Percentiles rank a stretch among this genome's conserved stretches.
phyloP scores from a whole-genome alignment of 2,888 invertebrate species.

The Athalia rosae region DNA sequence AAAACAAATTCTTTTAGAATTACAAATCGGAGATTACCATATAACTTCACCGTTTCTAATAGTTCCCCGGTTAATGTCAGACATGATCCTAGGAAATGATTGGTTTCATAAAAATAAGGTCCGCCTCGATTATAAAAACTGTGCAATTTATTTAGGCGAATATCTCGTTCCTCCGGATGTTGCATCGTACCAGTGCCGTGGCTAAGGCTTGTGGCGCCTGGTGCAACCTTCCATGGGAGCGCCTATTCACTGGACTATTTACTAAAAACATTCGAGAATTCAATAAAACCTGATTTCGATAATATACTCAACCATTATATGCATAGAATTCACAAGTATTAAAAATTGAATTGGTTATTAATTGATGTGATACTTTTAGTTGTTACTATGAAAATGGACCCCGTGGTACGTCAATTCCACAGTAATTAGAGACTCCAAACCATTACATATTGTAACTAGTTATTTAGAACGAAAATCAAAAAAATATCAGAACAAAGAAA shows the following conservation, averaged over 20 bases:
- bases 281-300: too few relatives aligned
- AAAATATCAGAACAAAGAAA: neutral
- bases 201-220: too few relatives aligned
- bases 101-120: slow-evolving; percentile 42
- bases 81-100: slow-evolving; percentile 49
- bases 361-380: too few relatives aligned
- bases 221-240: too few relatives aligned
- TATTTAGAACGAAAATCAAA: neutral
- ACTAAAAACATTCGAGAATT: too few relatives aligned
- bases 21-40: slow-evolving; percentile 3
- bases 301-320: too few relatives aligned
- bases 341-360: too few relatives aligned
- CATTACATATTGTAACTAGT: slow-evolving; percentile 1
- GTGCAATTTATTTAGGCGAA: too few relatives aligned
- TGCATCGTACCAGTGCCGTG: too few relatives aligned
- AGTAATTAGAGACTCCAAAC: slow-evolving; percentile 12
- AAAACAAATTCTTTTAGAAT: neutral
- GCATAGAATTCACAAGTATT: too few relatives aligned
- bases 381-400: neutral
- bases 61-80: slow-evolving; percentile 38
- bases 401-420: slow-evolving; percentile 4
- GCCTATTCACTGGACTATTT: too few relatives aligned
- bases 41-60: slow-evolving; percentile 46
- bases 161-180: too few relatives aligned
- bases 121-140: slow-evolving; percentile 41